These are phyloP conservation scores for Danio jaintianensis DNA, from an alignment of 2,797 vertebrate genomes.

Conservation along the genomic window DNA sequence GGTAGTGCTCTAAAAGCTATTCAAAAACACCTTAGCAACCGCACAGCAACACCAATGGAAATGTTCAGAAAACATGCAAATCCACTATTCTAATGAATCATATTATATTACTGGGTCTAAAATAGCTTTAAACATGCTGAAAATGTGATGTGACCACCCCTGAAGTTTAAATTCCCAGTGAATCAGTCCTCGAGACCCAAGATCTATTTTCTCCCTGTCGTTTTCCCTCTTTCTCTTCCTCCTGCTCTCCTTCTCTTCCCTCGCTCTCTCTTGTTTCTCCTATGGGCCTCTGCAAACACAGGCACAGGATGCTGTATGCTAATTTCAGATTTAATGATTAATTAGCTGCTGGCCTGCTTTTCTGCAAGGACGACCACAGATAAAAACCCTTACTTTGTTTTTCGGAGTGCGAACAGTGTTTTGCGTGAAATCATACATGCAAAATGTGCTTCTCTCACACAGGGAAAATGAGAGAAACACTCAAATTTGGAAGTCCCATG, in stretches of 20 bases:
- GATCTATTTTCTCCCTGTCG: constrained; percentile 30
- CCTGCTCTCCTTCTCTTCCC: neutral
- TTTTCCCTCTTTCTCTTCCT: constrained; percentile 1
- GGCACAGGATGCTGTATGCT: constrained; percentile 60
- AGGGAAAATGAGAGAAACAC: constrained; percentile 18
- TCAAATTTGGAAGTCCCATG: constrained; percentile 39
- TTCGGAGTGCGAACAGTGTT: constrained; percentile 37
- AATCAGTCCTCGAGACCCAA: neutral
- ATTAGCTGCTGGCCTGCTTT: constrained; percentile 64
- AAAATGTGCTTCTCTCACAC: constrained; percentile 26
- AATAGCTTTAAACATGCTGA: neutral
- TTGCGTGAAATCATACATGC: constrained; percentile 37
- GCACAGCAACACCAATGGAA: neutral
- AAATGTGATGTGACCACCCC: neutral
- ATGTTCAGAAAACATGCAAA: neutral
- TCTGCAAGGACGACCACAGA: constrained; percentile 52
- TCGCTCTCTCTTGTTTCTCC: constrained; percentile 27
- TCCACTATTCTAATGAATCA: neutral
- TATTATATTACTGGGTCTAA: neutral
- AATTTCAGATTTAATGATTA: constrained; percentile 66
- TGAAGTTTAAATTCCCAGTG: constrained; percentile 7
- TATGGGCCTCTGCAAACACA: constrained; percentile 50
- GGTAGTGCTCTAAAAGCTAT: neutral
- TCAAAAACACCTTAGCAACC: neutral
- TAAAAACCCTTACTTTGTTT: constrained; percentile 57